phyloP scores from a whole-genome alignment of 2,797 vertebrate species.

The Pachyuromys duprasi region DNA sequence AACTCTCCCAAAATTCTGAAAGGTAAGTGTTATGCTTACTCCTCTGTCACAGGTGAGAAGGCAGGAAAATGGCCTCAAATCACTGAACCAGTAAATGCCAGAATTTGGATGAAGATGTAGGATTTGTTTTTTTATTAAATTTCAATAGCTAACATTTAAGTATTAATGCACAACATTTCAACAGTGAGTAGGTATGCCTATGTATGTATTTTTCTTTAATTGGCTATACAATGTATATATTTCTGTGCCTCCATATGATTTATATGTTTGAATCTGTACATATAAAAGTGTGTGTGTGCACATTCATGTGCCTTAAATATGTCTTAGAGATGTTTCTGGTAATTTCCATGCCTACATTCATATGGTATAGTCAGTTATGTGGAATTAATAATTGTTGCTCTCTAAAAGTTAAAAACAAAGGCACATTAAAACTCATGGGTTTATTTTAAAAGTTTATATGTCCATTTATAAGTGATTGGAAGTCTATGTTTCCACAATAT shows the following conservation, averaged over 20 bases:
- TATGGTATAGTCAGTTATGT: not conserved
- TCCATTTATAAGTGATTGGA: not conserved
- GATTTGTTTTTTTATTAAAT: constrained; percentile 5
- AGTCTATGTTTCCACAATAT: not conserved
- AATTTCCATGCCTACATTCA: constrained; percentile 29
- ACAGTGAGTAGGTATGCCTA: no score
- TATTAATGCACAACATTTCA: not conserved
- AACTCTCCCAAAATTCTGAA: not conserved
- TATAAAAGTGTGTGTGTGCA: not conserved
- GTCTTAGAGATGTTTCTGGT: constrained; percentile 2
- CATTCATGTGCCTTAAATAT: not conserved
- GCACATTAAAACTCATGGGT: not conserved
- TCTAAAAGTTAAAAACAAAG: not conserved
- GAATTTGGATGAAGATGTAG: not conserved
- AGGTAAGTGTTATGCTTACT: not conserved
- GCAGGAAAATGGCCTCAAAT: not conserved
- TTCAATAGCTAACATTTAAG: not conserved
- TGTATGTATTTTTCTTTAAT: not conserved
- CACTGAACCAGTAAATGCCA: not conserved
- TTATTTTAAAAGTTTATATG: constrained; percentile 14
- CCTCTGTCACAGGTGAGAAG: not conserved
- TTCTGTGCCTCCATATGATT: constrained; percentile 21
- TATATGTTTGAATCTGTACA: not conserved
- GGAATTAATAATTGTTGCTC: not conserved
- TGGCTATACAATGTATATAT: not conserved